Conservation (phyloP, 2,888 invertebrate genomes). For the Rhyacophila evoluta region DNA sequence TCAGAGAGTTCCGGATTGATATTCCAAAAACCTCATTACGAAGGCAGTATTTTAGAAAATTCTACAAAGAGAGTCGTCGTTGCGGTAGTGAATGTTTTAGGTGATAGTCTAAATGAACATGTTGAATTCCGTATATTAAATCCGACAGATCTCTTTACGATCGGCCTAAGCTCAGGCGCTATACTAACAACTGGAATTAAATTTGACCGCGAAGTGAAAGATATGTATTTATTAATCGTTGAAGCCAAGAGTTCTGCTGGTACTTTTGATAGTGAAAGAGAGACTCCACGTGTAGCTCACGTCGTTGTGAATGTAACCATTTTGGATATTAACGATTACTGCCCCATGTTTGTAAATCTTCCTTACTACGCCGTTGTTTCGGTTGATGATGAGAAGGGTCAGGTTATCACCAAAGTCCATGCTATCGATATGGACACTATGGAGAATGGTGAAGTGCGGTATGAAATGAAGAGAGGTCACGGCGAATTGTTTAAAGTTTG, state of each 20-base stretch:
- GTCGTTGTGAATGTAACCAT: slow-evolving; percentile 87
- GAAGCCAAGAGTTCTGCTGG: slow-evolving; percentile 71
- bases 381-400: slow-evolving; percentile 85
- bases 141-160: slow-evolving; percentile 86
- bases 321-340: slow-evolving; percentile 94
- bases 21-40: slow-evolving; percentile 85
- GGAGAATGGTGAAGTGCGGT: slow-evolving; percentile 91
- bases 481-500: slow-evolving; percentile 93
- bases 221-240: slow-evolving; percentile 85
- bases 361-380: slow-evolving; percentile 94
- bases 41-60: slow-evolving; percentile 87
- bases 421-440: slow-evolving; percentile 91
- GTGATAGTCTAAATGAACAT: slow-evolving; percentile 88
- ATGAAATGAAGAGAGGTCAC: slow-evolving; percentile 90
- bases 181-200: slow-evolving; percentile 84
- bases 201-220: slow-evolving; percentile 89
- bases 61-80: slow-evolving; percentile 84
- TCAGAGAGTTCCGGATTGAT: slow-evolving; percentile 81
- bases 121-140: slow-evolving; percentile 88
- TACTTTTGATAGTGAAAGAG: slow-evolving; percentile 57
- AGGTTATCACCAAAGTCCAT: slow-evolving; percentile 84
- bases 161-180: slow-evolving; percentile 92
- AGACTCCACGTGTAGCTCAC: slow-evolving; percentile 80
- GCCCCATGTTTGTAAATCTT: slow-evolving; percentile 91
- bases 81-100: slow-evolving; percentile 88